Conservation (phyloP, 2,888 invertebrate genomes). For the Zelleria hepariella region DNA sequence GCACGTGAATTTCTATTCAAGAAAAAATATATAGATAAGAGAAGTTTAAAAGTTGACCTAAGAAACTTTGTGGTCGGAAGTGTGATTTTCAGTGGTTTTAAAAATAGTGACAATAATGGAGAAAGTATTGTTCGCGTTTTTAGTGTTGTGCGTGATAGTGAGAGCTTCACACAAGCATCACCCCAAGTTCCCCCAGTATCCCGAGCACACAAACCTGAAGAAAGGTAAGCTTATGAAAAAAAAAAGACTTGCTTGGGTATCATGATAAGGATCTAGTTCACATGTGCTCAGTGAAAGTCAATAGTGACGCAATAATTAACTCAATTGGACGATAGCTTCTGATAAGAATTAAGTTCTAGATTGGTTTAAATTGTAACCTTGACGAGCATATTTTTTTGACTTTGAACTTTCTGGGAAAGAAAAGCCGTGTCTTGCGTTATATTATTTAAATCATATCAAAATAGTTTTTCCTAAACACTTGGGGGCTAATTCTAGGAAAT, state of each 20-base stretch:
- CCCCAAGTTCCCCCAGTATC: slow-evolving; percentile 42
- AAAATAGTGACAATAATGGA: slow-evolving; percentile 34
- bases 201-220: slow-evolving; percentile 15
- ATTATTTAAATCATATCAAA: too few species aligned
- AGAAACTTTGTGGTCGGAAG: not conserved
- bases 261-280: not conserved
- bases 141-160: slow-evolving; percentile 39
- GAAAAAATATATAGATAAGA: not conserved
- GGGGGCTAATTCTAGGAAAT: too few species aligned
- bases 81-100: slow-evolving; percentile 22
- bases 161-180: slow-evolving; percentile 32
- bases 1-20: not conserved
- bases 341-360: not conserved
- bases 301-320: not conserved
- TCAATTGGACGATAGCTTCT: not conserved
- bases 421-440: too few species aligned
- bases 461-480: too few species aligned
- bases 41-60: not conserved
- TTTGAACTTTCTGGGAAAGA: too few species aligned
- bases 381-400: too few species aligned
- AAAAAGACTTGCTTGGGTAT: not conserved
- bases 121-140: slow-evolving; percentile 36
- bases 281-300: not conserved
- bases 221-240: slow-evolving; percentile 21
- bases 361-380: too few species aligned